These are phyloP conservation scores for Acronicta aceris DNA, from an alignment of 2,888 invertebrate species.

Conservation along the genomic window DNA sequence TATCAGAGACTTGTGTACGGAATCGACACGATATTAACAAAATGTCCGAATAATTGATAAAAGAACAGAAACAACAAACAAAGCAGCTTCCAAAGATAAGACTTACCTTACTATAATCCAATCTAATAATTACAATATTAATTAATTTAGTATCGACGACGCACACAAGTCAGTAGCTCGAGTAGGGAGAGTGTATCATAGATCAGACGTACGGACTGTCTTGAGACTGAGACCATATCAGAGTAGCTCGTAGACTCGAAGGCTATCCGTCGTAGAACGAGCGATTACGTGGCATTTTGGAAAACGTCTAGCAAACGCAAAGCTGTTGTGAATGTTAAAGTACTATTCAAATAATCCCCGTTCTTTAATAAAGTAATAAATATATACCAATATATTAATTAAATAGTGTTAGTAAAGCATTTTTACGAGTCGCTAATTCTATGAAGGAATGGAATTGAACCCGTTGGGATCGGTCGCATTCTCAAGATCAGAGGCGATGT, in stretches of 20 bases:
- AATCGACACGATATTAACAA: constrained; percentile 62
- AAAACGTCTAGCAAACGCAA: constrained; percentile 63
- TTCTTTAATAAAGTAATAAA: constrained; percentile 79
- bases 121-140: constrained; percentile 15
- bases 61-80: constrained; percentile 34
- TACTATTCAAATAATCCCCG: constrained; percentile 78
- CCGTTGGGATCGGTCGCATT: constrained; percentile 84
- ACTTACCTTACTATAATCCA: constrained; percentile 29
- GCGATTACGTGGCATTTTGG: constrained; percentile 73
- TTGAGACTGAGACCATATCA: constrained; percentile 89
- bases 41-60: constrained; percentile 32
- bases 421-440: constrained; percentile 87
- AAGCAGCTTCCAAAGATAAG: constrained; percentile 45
- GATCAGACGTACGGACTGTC: constrained; percentile 86
- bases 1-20: constrained; percentile 86
- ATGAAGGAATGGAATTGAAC: constrained; percentile 82
- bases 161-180: constrained; percentile 85
- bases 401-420: constrained; percentile 80
- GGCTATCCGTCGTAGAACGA: constrained; percentile 85
- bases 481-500: constrained; percentile 84
- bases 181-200: constrained; percentile 87
- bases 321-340: constrained; percentile 72
- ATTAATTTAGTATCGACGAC: constrained; percentile 67
- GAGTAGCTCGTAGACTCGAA: constrained; percentile 82
- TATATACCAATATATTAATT: constrained; percentile 77